A percentile compares a stretch with the other conserved stretches of the same genome.
Conservation (phyloP, 2,888 invertebrate species). For the Melanophora roralis region DNA sequence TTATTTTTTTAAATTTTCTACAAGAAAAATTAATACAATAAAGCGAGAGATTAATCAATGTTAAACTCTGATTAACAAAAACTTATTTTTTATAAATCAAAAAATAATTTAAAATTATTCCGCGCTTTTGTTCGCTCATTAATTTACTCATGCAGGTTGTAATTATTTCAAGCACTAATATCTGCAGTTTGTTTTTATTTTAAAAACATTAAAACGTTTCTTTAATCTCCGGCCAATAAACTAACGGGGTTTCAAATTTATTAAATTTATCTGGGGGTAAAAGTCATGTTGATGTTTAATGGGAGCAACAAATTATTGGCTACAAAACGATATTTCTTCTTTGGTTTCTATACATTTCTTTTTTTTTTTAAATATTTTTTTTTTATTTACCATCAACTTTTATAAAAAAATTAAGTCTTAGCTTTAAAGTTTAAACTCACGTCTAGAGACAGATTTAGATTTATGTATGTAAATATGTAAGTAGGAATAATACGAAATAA, state of each 20-base stretch:
- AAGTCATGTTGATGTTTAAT: constrained; percentile 16
- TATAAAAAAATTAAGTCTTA: background rate
- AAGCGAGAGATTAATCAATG: background rate
- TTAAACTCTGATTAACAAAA: background rate
- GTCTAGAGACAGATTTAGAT: background rate
- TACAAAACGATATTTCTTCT: background rate
- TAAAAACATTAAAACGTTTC: background rate
- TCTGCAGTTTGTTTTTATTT: background rate
- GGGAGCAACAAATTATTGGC: constrained; percentile 18
- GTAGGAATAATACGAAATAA: background rate
- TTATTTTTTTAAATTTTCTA: background rate
- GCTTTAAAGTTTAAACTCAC: constrained; percentile 6
- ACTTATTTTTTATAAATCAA: too few species aligned
- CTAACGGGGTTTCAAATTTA: constrained; percentile 4
- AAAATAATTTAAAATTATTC: too few species aligned
- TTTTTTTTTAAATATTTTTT: background rate
- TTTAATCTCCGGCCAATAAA: constrained; percentile 4
- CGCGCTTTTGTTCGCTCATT: background rate
- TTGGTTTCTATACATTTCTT: background rate
- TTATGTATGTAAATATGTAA: background rate
- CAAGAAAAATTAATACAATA: too few species aligned
- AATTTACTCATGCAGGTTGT: background rate
- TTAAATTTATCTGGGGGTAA: background rate
- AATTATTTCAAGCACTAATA: background rate
- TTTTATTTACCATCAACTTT: background rate